Conservation (phyloP, 2,888 invertebrate species). For the Pseudanteris insignis region DNA sequence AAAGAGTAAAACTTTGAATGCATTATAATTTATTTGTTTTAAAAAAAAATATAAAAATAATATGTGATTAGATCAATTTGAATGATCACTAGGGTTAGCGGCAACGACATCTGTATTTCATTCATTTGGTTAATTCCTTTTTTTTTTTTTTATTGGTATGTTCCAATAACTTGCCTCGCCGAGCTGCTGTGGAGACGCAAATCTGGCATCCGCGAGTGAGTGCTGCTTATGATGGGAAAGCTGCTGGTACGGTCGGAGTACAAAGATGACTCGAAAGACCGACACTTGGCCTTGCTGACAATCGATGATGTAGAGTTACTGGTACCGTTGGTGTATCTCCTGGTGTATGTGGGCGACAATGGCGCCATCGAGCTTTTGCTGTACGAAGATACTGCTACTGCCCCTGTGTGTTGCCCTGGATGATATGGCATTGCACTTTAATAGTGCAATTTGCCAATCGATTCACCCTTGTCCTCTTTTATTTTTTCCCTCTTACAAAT, state of each 20-base stretch:
- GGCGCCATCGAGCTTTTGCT: constrained; percentile 60
- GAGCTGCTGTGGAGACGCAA: constrained; percentile 5
- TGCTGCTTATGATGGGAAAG: constrained; percentile 42
- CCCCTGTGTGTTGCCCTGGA: constrained; percentile 59
- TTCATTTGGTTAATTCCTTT: too few relatives aligned
- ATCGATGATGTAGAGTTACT: constrained; percentile 49
- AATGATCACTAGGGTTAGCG: too few relatives aligned
- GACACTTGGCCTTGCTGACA: constrained; percentile 53
- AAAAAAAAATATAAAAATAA: too few relatives aligned
- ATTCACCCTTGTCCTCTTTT: background rate
- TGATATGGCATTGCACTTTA: constrained; percentile 59
- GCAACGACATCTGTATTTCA: too few relatives aligned
- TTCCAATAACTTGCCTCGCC: constrained; percentile 16
- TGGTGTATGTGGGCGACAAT: constrained; percentile 54
- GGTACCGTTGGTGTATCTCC: constrained; percentile 54
- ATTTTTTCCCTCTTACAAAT: background rate
- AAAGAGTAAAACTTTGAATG: too few relatives aligned
- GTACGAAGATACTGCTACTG: constrained; percentile 60
- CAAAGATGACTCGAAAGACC: constrained; percentile 42
- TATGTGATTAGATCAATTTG: too few relatives aligned
- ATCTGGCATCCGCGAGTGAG: constrained; percentile 17
- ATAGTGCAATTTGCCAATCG: constrained; percentile 18
- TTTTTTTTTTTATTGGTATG: too few relatives aligned
- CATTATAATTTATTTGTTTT: too few relatives aligned
- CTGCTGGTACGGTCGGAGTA: constrained; percentile 49